Evolutionary conservation across 1,140 invertebrate species (phyloP), one percentile per base, ranked within the genome.

Genomic region (Drosophila neocordata): DNA sequence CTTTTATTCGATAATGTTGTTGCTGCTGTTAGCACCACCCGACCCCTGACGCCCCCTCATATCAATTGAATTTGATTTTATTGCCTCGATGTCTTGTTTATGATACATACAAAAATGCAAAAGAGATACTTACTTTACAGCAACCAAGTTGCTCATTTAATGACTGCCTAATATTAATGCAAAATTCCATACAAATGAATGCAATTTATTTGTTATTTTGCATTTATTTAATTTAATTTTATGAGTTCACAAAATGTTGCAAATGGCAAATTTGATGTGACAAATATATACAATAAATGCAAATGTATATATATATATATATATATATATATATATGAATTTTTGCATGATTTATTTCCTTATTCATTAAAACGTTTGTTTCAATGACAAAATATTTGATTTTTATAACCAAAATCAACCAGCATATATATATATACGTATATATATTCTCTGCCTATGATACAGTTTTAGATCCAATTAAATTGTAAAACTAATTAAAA

Each of bases 401-500:
- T 48, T 48, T 51, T 9, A 52, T 51, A 12, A 27, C 27, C 51
- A 24, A 24, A 24, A 24, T 24, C 22, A 24, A 24, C 4, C 2
- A 2, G 4, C 4, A 24, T 24, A 24, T 0, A 24, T 24, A 24
- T 0, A 24, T 24, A 24, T 24, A 4, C 4, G 4, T 24, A 24
- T 24, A 0, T 24, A 67, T 56, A 41, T 48, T 20, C 8, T 18
- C 8, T 48, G 41, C 41, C 15, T 20, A 48, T 48, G 15, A 48
- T 48, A 48, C 58, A 59, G 65, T 53, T 53, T 5, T 0, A 24
- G 22, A n/a, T 41, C 52, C 53, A 81, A 85, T 85, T 85, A 82
- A 87, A 82, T 82, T 87, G 82, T 87, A 87, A 87, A 87, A 72
- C 69, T 70, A 74, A 84, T 84, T 75, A 82, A 87, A 87, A 87